Evolutionary conservation across 2,888 invertebrate genomes (phyloP).

Genomic region (Rhimphoctona megacephalus): DNA sequence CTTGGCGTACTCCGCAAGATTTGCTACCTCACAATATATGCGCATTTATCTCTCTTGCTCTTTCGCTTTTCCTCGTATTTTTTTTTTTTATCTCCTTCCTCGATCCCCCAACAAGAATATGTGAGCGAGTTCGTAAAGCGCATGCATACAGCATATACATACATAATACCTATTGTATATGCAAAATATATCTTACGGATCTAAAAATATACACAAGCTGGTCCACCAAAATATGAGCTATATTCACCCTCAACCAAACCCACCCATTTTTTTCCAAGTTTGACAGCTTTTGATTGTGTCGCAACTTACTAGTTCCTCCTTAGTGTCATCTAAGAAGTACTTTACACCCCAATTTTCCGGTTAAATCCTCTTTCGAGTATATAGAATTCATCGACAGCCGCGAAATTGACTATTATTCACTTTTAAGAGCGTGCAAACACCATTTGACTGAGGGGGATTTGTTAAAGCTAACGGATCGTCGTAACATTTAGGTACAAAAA

Average conservation of each 20-base stretch:
- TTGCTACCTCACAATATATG: constrained; percentile 52
- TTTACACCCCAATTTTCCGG: constrained; percentile 6
- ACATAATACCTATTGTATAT: constrained; percentile 42
- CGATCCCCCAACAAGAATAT: constrained; percentile 48
- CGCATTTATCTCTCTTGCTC: constrained; percentile 20
- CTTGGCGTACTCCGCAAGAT: constrained; percentile 52
- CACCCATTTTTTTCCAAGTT: not conserved
- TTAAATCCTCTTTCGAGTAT: constrained; percentile 1
- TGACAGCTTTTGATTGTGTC: constrained; percentile 37
- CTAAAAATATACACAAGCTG: constrained; percentile 45
- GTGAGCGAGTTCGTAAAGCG: constrained; percentile 48
- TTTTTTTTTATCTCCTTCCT: constrained; percentile 37
- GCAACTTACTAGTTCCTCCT: constrained; percentile 15
- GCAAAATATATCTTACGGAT: constrained; percentile 42
- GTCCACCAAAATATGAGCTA: constrained; percentile 23
- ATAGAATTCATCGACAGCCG: constrained; percentile 2
- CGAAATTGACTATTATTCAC: constrained; percentile 15
- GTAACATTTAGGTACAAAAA: not conserved
- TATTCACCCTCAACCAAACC: constrained; percentile 7
- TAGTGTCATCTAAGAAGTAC: not conserved
- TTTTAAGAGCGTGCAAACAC: not conserved
- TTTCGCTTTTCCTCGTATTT: constrained; percentile 2
- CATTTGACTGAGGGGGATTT: not conserved
- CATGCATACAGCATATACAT: constrained; percentile 44
- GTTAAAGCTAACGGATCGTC: not conserved